Evolutionary conservation across 2,113 vertebrate genomes (phyloP).

Genomic region (Lates calcarifer): DNA sequence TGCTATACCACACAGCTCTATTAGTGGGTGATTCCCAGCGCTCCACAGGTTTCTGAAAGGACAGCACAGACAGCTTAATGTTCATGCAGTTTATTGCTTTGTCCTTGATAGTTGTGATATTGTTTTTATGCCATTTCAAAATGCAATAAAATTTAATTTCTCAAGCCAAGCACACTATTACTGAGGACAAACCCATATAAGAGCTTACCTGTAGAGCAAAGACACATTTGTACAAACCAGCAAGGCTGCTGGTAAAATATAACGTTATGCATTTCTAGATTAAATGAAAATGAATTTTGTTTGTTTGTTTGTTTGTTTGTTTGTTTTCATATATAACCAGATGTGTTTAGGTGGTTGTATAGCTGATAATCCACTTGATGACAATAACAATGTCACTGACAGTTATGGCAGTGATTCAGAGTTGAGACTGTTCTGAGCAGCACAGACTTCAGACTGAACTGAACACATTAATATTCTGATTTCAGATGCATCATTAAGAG

Average conservation of each 20-base stretch:
- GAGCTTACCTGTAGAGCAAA: conserved; percentile 2
- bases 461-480: neutral
- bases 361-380: conserved; percentile 5
- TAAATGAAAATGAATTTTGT: neutral
- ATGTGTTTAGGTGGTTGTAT: conserved; percentile 1
- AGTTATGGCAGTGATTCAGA: conserved; percentile 34
- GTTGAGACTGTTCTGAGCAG: conserved; percentile 9
- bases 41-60: neutral
- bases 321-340: neutral
- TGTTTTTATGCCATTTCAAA: conserved; percentile 8
- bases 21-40: neutral
- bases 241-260: conserved; percentile 27
- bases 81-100: conserved; percentile 27
- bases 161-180: conserved; percentile 33
- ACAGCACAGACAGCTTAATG: conserved; percentile 1
- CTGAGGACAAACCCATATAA: conserved; percentile 16
- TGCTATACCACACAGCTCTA: neutral
- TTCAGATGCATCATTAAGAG: conserved; percentile 11
- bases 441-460: conserved; percentile 3
- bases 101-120: conserved; percentile 14
- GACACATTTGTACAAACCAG: conserved; percentile 5
- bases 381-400: conserved; percentile 11
- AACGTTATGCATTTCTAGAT: neutral
- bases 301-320: neutral
- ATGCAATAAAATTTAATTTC: conserved; percentile 6